phyloP scores from a whole-genome alignment of 2,113 vertebrate species.

The Cepphus grylle region DNA sequence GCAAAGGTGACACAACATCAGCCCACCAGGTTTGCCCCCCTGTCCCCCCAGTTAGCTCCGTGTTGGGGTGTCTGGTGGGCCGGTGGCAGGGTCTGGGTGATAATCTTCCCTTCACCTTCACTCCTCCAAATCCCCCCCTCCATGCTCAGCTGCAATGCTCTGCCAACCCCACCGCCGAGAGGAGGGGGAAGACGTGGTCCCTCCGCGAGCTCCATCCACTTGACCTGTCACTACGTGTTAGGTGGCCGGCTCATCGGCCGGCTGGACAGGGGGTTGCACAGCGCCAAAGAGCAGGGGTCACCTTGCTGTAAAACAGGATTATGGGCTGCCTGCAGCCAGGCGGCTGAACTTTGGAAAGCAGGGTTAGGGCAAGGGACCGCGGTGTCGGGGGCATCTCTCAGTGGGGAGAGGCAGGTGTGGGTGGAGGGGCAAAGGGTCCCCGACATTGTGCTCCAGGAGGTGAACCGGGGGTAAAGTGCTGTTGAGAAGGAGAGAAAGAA shows the following conservation, averaged over 20 bases:
- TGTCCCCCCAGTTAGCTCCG: rapidly evolving
- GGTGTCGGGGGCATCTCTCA: not conserved
- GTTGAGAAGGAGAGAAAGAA: not conserved
- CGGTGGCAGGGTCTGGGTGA: rapidly evolving
- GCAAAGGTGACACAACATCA: not conserved
- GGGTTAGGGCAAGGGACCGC: not conserved
- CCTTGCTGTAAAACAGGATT: not conserved
- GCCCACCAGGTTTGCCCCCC: not conserved
- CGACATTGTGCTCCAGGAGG: rapidly evolving
- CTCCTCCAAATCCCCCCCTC: not conserved
- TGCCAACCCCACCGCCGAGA: not conserved
- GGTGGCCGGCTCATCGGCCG: rapidly evolving
- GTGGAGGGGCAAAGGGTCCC: not conserved
- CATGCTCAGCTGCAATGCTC: rapidly evolving
- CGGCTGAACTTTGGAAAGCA: not conserved
- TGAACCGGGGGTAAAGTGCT: not conserved
- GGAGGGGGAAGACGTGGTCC: not conserved
- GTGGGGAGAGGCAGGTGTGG: not conserved
- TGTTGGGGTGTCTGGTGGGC: rapidly evolving
- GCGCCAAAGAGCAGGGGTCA: slow-evolving; percentile 20
- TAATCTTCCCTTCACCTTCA: not conserved
- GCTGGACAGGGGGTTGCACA: not conserved
- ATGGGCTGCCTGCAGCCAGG: not conserved
- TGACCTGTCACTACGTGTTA: not conserved
- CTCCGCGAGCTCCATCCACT: not conserved